Percentiles rank a stretch among this genome's conserved stretches.
phyloP scores from a whole-genome alignment of 2,113 vertebrate genomes.

The Eolophus roseicapilla region DNA sequence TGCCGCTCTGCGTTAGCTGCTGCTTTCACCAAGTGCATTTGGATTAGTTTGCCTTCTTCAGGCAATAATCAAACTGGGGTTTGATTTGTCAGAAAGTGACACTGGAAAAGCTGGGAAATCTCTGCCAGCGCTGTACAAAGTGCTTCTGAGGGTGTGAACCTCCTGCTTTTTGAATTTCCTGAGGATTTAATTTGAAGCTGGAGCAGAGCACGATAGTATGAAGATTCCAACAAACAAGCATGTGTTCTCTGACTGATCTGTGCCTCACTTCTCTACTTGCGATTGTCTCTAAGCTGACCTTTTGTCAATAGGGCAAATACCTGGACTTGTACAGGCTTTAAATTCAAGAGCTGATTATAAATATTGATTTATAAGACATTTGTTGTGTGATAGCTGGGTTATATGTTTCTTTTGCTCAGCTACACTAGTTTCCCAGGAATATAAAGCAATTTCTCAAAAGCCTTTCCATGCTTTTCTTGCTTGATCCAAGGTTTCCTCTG shows the following conservation, averaged over 20 bases:
- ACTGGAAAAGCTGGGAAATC: neutral
- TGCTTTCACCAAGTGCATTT: neutral
- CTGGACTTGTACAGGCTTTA: neutral
- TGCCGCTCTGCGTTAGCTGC: neutral
- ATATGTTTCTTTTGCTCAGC: neutral
- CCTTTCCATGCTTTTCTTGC: neutral
- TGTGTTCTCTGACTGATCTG: neutral
- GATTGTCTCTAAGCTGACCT: conserved; percentile 32
- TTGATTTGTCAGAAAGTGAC: neutral
- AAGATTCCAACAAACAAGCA: neutral
- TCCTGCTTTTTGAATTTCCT: neutral
- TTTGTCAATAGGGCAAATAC: conserved; percentile 44
- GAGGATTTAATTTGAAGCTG: neutral
- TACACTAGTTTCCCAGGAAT: neutral
- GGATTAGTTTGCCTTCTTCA: conserved; percentile 29
- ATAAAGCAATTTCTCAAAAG: neutral
- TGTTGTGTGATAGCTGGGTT: neutral
- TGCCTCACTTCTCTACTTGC: neutral
- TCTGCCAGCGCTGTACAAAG: neutral
- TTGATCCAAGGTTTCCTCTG: neutral
- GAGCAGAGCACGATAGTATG: neutral
- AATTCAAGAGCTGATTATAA: neutral
- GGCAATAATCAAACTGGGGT: neutral
- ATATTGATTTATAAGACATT: neutral
- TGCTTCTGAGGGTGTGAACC: neutral